Conservation (phyloP, 2,797 vertebrate species). For the Myotis findleyi region DNA sequence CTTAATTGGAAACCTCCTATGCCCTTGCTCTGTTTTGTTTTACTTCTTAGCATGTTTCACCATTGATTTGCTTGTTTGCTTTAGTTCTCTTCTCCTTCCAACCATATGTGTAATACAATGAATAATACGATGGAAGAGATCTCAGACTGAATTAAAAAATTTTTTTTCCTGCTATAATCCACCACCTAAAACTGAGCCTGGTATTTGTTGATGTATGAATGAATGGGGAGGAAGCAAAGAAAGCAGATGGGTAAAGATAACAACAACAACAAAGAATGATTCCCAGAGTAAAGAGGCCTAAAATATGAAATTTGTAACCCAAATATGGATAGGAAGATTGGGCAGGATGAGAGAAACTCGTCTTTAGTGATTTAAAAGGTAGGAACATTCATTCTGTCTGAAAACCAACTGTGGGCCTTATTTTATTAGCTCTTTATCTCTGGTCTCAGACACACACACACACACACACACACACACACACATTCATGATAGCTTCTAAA, state of each 20-base stretch:
- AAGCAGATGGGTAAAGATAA: neutral
- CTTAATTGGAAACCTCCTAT: neutral
- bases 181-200: slow-evolving; percentile 8
- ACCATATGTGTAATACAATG: neutral
- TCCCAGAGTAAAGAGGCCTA: neutral
- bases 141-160: neutral
- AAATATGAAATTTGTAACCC: neutral
- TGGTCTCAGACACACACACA: neutral
- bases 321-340: neutral
- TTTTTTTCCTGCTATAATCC: neutral
- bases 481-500: neutral
- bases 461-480: neutral
- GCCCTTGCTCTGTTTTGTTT: neutral
- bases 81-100: neutral
- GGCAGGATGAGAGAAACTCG: neutral
- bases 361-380: neutral
- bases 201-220: neutral
- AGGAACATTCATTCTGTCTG: neutral
- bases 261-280: neutral
- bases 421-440: neutral
- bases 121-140: neutral
- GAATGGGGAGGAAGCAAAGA: neutral
- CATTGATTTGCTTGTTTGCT: neutral
- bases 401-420: neutral
- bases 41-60: neutral